Base-by-base conservation (phyloP, 23 tunicate genomes). In the Styela clava region DNA sequence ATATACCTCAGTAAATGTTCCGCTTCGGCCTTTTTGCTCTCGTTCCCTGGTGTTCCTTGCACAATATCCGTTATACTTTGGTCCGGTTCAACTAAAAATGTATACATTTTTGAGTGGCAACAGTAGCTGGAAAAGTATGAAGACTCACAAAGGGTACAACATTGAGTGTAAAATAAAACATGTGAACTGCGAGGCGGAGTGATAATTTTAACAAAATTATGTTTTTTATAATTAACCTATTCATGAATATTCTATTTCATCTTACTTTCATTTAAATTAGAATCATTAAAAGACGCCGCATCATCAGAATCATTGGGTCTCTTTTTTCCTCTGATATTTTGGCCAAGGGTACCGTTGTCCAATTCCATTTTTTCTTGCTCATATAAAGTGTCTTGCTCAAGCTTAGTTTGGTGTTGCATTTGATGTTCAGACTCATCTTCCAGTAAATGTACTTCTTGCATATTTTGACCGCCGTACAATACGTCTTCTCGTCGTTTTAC, bases 21-120 rank as follows among this genome's bases (percentile, higher is more conserved):
- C 2, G 82, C 83, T 33, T 80, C 35, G 52, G 63, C 69, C 52
- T 85, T 93, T 25, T 79, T 74, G 23, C 63, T 34, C 33, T 87
- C 98, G 64, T 87, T 84, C 63, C 98, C 98, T 0, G 89, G 86
- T 28, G 86, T 69, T 30, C 98, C 93, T 79, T 93, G 84, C 56
- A 93, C 61, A 35, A 93, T 84, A 33, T 88, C 98, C 24, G 81
- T 76, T 16, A 76, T 76, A 76, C 81, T 76, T 35, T 36, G 31
- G 52, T 76, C 81, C 33, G 81, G 81, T 76, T 76, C 81, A 18
- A 44, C 52, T 33, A 27, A 16, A 0, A 19, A 30, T 24, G 33
- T 33, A 20, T 18, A 30, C 61, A 19, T 1, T 31, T 16, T 21
- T 32, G 16, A 31, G 0, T 32, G 63, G n/a, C n/a, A n/a, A n/a